Conservation (phyloP, 2,797 vertebrate species). For the Xenops minutus region DNA sequence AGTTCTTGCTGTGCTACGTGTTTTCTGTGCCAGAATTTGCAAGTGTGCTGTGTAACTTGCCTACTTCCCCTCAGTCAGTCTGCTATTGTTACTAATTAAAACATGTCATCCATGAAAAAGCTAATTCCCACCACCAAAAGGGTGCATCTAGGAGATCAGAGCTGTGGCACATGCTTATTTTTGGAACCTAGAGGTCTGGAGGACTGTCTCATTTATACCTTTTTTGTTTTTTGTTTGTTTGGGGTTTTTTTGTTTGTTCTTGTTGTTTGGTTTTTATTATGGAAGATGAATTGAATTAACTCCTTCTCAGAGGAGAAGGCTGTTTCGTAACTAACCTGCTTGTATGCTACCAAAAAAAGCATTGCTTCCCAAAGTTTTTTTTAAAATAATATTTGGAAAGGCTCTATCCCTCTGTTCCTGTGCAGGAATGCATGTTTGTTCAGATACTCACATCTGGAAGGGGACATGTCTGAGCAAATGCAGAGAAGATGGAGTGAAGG, state of each 20-base stretch:
- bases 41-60: not conserved
- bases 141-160: not conserved
- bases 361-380: not conserved
- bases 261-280: too few relatives aligned
- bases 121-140: not conserved
- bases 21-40: not conserved
- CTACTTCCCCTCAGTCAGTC: not conserved
- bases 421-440: not conserved
- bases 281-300: not conserved
- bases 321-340: not conserved
- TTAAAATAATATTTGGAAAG: not conserved
- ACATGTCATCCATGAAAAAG: not conserved
- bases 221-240: not conserved
- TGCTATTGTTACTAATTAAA: conserved; percentile 6
- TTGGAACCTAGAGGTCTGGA: not conserved
- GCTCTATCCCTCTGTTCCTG: not conserved
- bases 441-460: not conserved
- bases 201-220: not conserved
- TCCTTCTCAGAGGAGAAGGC: not conserved
- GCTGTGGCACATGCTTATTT: not conserved
- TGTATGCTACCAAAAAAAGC: not conserved
- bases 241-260: not conserved
- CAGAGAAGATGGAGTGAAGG: not conserved
- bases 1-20: not conserved
- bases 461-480: not conserved